A percentile compares a stretch with the other conserved stretches of the same genome.
phyloP scores from a whole-genome alignment of 2,113 vertebrate species.

The Paramormyrops kingsleyae region DNA sequence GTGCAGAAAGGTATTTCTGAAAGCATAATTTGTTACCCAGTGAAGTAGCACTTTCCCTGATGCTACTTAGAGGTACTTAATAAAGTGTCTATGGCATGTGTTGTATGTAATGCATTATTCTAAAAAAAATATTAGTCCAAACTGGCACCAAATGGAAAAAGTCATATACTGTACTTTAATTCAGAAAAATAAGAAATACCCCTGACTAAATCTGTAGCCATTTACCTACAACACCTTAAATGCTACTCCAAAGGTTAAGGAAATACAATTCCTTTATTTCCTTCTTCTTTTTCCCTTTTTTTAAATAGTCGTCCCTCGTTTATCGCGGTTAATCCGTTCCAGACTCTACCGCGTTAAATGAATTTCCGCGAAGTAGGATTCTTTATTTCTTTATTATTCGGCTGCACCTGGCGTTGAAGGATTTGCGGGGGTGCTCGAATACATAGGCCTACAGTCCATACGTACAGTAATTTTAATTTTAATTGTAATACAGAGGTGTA shows the following conservation, averaged over 20 bases:
- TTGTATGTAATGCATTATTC: background rate
- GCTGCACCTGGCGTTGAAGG: too few relatives aligned
- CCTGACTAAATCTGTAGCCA: background rate
- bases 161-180: background rate
- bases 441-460: too few relatives aligned
- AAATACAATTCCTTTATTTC: background rate
- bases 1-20: background rate
- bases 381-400: too few relatives aligned
- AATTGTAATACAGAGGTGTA: too few relatives aligned
- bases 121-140: background rate
- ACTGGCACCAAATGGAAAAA: background rate
- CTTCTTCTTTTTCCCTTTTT: too few relatives aligned
- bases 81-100: background rate
- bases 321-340: too few relatives aligned
- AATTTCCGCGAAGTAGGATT: too few relatives aligned
- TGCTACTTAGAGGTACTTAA: background rate
- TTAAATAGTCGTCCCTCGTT: too few relatives aligned
- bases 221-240: background rate
- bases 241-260: background rate
- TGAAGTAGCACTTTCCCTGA: background rate
- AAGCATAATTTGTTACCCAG: background rate
- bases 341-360: too few relatives aligned
- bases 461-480: too few relatives aligned
- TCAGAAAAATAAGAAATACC: background rate
- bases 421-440: too few relatives aligned